Base-by-base conservation (phyloP, 2,797 vertebrate genomes). In the Pygocentrus nattereri region DNA sequence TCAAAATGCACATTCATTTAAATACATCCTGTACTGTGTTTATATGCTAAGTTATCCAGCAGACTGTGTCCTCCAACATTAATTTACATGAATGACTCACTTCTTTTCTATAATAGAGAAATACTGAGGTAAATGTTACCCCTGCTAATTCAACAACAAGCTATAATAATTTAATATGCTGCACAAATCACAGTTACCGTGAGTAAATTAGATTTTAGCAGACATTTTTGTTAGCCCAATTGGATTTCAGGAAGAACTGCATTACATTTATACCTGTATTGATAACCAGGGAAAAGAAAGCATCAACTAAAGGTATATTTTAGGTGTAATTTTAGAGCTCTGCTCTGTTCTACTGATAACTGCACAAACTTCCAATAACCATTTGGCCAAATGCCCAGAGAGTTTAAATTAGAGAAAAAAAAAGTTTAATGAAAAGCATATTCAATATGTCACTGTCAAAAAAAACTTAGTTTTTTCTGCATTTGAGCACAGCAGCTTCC, bases 91-190 rank as follows among this genome's bases (percentile, higher is more conserved):
- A 54, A 5, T 70, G 65, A 78, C 23, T 78, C 50, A 70, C 52
- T 58, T 41, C 38, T 76, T 58, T 34, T 19, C 31, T 62, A 47
- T 58, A 50, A 44, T 59, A 25, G 41, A 49, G 56, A 71, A 79
- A 79, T 62, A 44, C 19, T 6, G 47, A 18, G 25, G 16, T 52
- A 71, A 71, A 70, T 79, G 38, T 23, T 50, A 30, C 38, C 8
- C 67, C 52, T 34, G 30, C 41, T 71, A 79, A 79, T 71, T 70
- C 67, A 71, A 61, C 15, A 61, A 11, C 54, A 61, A 61, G 47
- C 44, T 49, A 34, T 41, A n/a, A 50, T 68, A 5, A 70, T 62
- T 62, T 50, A 79, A 79, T 71, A 50, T 61, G 12, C 58, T 25
- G 10, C 4, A 72, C 18, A 54, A 31, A 54, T 52, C 44, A 30